Evolutionary conservation across 2,797 vertebrate species (phyloP).

Genomic region (Parauchenoglanis ngamensis): DNA sequence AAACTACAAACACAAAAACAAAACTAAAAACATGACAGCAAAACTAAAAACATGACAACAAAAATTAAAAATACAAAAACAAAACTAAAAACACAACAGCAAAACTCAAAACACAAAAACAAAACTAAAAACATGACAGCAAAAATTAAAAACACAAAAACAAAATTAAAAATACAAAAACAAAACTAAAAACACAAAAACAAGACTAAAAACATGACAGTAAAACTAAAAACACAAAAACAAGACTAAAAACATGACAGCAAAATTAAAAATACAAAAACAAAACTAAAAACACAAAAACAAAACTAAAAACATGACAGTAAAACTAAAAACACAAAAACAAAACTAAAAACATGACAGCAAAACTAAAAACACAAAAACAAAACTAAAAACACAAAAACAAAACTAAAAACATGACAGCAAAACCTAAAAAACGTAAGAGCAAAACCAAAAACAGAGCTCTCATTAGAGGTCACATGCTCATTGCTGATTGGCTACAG

Average conservation of each 20-base stretch:
- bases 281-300: too few relatives aligned
- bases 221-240: too few relatives aligned
- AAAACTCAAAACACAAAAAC: not conserved
- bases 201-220: too few relatives aligned
- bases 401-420: not conserved
- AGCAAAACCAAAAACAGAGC: too few relatives aligned
- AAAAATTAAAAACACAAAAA: not conserved
- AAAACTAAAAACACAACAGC: not conserved
- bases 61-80: too few relatives aligned
- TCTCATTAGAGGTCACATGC: too few relatives aligned
- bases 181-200: too few relatives aligned
- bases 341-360: not conserved
- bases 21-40: not conserved
- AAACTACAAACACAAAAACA: not conserved
- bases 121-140: not conserved
- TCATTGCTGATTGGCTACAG: too few relatives aligned
- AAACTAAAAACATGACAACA: not conserved
- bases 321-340: not conserved
- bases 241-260: too few relatives aligned
- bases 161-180: too few relatives aligned
- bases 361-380: not conserved
- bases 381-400: not conserved
- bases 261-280: too few relatives aligned
- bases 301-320: too few relatives aligned
- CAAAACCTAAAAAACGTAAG: not conserved